These are phyloP conservation scores for Pomatostomus ruficeps DNA, from an alignment of 2,113 vertebrate genomes.

Conservation along the genomic window DNA sequence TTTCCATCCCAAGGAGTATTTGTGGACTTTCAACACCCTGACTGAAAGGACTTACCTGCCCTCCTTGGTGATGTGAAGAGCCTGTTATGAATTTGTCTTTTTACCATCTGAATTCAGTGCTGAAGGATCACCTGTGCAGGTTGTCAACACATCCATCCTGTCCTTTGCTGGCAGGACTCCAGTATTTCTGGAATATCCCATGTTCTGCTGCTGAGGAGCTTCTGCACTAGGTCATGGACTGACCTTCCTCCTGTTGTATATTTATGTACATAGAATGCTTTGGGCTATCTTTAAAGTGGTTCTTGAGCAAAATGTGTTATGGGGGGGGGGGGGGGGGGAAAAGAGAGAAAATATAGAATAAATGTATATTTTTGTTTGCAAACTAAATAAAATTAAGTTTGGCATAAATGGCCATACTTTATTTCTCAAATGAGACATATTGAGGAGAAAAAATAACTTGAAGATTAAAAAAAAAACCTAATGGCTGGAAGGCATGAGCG, in stretches of 20 bases:
- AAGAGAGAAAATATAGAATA: constrained; percentile 42
- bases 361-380: constrained; percentile 71
- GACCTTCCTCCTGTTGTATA: not conserved
- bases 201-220: constrained; percentile 33
- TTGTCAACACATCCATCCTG: not conserved
- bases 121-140: not conserved
- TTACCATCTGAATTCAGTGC: not conserved
- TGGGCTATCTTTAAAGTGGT: not conserved
- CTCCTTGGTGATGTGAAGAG: not conserved
- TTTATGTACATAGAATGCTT: constrained; percentile 8
- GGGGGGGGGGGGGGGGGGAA: not conserved
- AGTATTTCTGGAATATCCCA: not conserved
- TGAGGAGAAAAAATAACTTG: not conserved
- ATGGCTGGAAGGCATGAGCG: no score
- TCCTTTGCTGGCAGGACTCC: not conserved
- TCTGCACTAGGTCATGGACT: constrained; percentile 4
- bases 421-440: not conserved
- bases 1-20: not conserved
- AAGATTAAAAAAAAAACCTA: not conserved
- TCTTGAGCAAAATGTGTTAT: constrained; percentile 9
- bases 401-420: constrained; percentile 18
- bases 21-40: not conserved
- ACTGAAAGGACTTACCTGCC: not conserved
- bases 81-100: not conserved
- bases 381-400: constrained; percentile 65